phyloP scores from a whole-genome alignment of 2,797 vertebrate genomes.

The Astyanax mexicanus region DNA sequence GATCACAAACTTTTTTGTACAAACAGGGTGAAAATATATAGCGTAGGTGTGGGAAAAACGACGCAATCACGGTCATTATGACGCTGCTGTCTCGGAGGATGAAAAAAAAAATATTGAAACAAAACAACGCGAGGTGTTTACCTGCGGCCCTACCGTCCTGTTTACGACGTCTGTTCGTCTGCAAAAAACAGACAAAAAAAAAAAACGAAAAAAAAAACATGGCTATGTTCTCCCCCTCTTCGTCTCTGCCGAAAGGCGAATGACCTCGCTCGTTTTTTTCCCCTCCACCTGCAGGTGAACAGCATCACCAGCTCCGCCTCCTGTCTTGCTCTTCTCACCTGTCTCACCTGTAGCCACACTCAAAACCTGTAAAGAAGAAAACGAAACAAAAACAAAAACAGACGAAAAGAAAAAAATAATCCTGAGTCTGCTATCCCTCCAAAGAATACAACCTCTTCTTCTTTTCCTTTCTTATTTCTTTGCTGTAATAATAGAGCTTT shows the following conservation, averaged over 20 bases:
- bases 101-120: slow-evolving; percentile 54
- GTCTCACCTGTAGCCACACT: slow-evolving; percentile 73
- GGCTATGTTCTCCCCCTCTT: slow-evolving; percentile 14
- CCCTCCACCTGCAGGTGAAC: slow-evolving; percentile 76
- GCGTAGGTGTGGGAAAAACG: slow-evolving; percentile 71
- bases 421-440: slow-evolving; percentile 82
- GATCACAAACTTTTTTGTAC: slow-evolving; percentile 79
- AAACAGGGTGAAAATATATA: slow-evolving; percentile 79
- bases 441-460: slow-evolving; percentile 76
- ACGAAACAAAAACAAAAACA: slow-evolving; percentile 52
- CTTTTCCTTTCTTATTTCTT: slow-evolving; percentile 71
- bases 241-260: slow-evolving; percentile 50
- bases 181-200: no score
- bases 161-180: no score
- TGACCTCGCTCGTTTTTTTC: slow-evolving; percentile 79
- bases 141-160: slow-evolving; percentile 35
- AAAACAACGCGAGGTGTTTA: slow-evolving; percentile 62
- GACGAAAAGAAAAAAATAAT: slow-evolving; percentile 53
- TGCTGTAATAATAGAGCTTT: slow-evolving; percentile 83
- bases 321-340: slow-evolving; percentile 53
- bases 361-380: slow-evolving; percentile 69
- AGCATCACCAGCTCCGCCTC: slow-evolving; percentile 77
- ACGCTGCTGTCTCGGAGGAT: slow-evolving; percentile 64
- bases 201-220: neutral
- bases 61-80: slow-evolving; percentile 61